Conservation (phyloP, 2,797 vertebrate genomes). For the Alosa sapidissima region DNA sequence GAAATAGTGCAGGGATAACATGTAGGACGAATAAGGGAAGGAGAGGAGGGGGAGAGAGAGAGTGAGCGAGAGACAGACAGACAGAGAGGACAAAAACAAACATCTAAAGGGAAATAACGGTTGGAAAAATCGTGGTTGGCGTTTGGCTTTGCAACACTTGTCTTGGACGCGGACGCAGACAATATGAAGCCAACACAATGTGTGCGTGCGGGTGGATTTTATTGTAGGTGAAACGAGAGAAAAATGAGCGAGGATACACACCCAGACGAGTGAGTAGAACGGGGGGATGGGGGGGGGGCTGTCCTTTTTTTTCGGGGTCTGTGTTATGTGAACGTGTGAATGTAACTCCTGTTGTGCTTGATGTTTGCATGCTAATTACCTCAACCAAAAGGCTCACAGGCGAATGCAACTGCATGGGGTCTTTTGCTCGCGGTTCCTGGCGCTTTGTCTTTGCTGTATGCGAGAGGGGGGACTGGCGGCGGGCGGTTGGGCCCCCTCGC, state of each 20-base stretch:
- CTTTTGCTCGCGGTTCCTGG: background rate
- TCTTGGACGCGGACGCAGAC: constrained; percentile 39
- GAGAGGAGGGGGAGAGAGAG: constrained; percentile 18
- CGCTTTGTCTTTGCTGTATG: constrained; percentile 3
- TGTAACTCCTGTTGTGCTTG: background rate
- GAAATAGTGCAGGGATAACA: constrained; percentile 46
- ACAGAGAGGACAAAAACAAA: constrained; percentile 32
- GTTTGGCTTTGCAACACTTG: background rate
- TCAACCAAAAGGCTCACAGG: background rate
- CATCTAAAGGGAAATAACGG: constrained; percentile 23
- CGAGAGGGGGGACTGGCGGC: constrained; percentile 31
- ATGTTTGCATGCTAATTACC: constrained; percentile 27
- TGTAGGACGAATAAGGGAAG: constrained; percentile 28
- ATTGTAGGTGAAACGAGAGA: constrained; percentile 66
- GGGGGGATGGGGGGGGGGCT: background rate
- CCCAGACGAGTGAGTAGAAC: constrained; percentile 75
- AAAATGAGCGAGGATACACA: constrained; percentile 76
- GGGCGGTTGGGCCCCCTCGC: constrained; percentile 35
- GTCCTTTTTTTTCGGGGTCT: constrained; percentile 28
- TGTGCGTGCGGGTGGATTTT: constrained; percentile 61
- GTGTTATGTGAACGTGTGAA: background rate
- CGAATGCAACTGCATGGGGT: constrained; percentile 9
- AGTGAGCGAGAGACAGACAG: constrained; percentile 33
- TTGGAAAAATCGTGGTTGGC: constrained; percentile 20
- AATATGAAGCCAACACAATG: constrained; percentile 67